Conservation (phyloP, 2,113 vertebrate genomes). For the Elgaria multicarinata region DNA sequence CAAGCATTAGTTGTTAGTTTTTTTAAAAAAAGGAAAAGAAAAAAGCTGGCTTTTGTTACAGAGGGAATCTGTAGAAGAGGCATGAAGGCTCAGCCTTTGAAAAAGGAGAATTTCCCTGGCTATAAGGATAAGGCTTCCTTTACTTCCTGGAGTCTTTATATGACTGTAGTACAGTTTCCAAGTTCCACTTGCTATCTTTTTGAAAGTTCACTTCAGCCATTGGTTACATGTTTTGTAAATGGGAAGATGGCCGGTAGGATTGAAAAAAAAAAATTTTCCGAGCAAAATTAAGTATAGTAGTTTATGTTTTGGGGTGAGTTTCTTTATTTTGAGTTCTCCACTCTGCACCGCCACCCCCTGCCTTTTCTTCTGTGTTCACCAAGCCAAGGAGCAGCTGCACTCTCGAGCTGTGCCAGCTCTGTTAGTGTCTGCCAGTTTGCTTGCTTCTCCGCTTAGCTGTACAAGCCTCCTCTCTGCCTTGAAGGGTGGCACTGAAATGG, state of each 20-base stretch:
- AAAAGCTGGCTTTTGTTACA: slow-evolving; percentile 40
- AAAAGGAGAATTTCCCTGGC: slow-evolving; percentile 32
- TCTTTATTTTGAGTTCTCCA: too few relatives aligned
- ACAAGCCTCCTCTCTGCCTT: neutral
- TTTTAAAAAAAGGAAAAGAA: slow-evolving; percentile 38
- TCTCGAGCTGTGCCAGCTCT: neutral
- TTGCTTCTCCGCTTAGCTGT: neutral
- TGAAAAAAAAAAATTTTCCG: neutral
- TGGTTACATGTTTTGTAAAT: neutral
- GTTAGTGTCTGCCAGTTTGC: neutral
- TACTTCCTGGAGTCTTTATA: slow-evolving; percentile 32
- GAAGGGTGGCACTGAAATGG: neutral
- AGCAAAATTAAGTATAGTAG: neutral
- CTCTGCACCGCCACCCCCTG: too few relatives aligned
- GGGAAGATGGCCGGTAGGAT: neutral
- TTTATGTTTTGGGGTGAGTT: too few relatives aligned
- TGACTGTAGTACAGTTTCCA: slow-evolving; percentile 4
- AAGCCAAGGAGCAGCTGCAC: neutral
- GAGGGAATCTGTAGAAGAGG: neutral
- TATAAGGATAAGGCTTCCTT: slow-evolving; percentile 18
- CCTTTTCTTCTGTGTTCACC: neutral
- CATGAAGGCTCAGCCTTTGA: slow-evolving; percentile 26
- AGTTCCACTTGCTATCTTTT: slow-evolving; percentile 26
- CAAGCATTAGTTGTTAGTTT: slow-evolving; percentile 5
- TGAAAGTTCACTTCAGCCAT: slow-evolving; percentile 37